Conservation (phyloP, 1,140 invertebrate genomes). For the Zaprionus africanus region DNA sequence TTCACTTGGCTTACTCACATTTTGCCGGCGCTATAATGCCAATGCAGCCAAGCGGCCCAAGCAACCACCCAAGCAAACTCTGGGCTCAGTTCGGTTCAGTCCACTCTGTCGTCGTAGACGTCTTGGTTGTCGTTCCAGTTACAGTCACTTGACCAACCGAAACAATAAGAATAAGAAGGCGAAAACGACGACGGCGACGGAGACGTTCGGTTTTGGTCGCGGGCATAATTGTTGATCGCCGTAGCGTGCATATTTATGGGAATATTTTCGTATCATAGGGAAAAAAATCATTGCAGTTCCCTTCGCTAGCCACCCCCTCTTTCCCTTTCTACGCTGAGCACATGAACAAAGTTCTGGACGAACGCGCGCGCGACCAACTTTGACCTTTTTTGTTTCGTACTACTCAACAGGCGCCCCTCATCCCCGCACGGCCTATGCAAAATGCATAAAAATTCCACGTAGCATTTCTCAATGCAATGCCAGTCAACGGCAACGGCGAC, state of each 20-base stretch:
- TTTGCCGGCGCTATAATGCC: conserved; percentile 76
- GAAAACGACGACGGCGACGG: conserved; percentile 37
- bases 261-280: conserved; percentile 60
- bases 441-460: conserved; percentile 73
- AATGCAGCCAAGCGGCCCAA: conserved; percentile 61
- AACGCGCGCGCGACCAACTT: conserved; percentile 78
- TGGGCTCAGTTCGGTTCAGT: conserved; percentile 14
- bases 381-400: conserved; percentile 69
- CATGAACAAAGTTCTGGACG: conserved; percentile 66
- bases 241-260: conserved; percentile 82
- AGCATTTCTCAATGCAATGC: conserved; percentile 68
- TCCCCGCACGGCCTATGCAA: conserved; percentile 56
- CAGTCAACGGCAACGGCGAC: conserved; percentile 37
- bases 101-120: conserved; percentile 43
- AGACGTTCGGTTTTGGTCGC: conserved; percentile 60
- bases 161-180: conserved; percentile 76
- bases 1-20: conserved; percentile 73
- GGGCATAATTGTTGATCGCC: conserved; percentile 78
- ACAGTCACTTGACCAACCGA: conserved; percentile 84
- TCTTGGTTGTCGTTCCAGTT: conserved; percentile 75
- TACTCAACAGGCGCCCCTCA: background rate
- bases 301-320: conserved; percentile 19
- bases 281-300: conserved; percentile 67
- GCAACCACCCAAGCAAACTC: conserved; percentile 30
- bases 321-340: conserved; percentile 10